A percentile compares a stretch with the other conserved stretches of the same genome.
Evolutionary conservation across 2,888 invertebrate genomes (phyloP).

Genomic region (Dasypolia templi): DNA sequence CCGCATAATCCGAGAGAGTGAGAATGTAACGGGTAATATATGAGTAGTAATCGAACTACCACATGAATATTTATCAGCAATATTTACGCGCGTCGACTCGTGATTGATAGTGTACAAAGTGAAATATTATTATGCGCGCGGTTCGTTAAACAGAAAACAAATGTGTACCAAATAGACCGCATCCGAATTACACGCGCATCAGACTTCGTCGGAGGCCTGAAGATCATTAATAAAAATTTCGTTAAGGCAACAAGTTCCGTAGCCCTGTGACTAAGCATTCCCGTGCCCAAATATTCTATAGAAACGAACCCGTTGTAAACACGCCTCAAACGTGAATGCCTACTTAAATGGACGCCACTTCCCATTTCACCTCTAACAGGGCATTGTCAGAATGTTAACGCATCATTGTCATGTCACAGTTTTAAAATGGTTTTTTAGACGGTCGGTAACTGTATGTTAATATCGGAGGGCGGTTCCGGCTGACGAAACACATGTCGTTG

Average conservation of each 20-base stretch:
- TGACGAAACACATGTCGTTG: constrained; percentile 87
- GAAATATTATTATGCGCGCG: constrained; percentile 65
- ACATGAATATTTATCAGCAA: constrained; percentile 66
- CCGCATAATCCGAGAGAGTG: constrained; percentile 63
- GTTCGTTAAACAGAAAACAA: constrained; percentile 74
- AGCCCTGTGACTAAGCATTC: constrained; percentile 78
- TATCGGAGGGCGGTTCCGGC: constrained; percentile 81
- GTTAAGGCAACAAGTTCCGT: constrained; percentile 81
- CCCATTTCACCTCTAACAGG: constrained; percentile 82
- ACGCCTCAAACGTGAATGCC: constrained; percentile 69
- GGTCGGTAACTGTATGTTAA: constrained; percentile 85
- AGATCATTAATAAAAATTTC: constrained; percentile 82
- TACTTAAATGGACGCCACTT: constrained; percentile 77
- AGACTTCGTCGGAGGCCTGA: constrained; percentile 64
- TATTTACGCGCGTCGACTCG: constrained; percentile 60
- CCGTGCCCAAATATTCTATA: constrained; percentile 56
- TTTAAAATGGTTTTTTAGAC: constrained; percentile 81
- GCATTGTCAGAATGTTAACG: constrained; percentile 86
- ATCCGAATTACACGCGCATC: constrained; percentile 74
- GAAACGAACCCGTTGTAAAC: constrained; percentile 58
- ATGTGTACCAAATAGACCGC: constrained; percentile 73
- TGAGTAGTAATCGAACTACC: constrained; percentile 57
- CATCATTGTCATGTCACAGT: constrained; percentile 87
- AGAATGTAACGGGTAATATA: constrained; percentile 64
- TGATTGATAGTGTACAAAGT: constrained; percentile 67